Base-by-base conservation (phyloP, 2,888 invertebrate species). In the Scelioninae gen. 1 region DNA sequence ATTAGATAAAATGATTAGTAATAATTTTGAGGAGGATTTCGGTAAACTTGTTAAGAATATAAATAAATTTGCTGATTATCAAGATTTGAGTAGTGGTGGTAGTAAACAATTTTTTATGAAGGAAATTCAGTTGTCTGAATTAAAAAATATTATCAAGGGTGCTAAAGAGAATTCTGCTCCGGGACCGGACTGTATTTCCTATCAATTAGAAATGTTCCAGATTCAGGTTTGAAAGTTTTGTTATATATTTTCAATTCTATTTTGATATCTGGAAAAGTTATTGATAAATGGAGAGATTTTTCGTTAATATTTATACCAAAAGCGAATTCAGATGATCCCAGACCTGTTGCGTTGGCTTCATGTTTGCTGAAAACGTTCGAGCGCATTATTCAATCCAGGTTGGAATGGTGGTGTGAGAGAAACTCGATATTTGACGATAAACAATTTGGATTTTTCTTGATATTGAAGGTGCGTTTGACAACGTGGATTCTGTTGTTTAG, bases 101-200 rank as follows among this genome's bases (percentile, higher is more conserved):
- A 1, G n/a, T 45, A 45, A 45, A 13, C 9, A 13, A 6, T 13
- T 13, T 16, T 58, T 29, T 23, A 3, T 45, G 29, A 16, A 47
- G 31, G n/a, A 38, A 38, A 38, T 38, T 1, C 4, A 38, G 0
- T 38, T 38, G 38, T 38, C 38, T 38, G 38, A 38, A 38, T 9
- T 45, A 6, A 47, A 16, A 34, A 32, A 32, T 32, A 29, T 49
- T 34, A 34, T 63, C 49, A 5, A 34, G 5, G 9, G 49, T 38
- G 32, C 34, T 11, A 63, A 63, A 63, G 32, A 47, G 6, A 31
- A 63, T 6, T 63, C 63, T 10, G 63, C 63, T 49, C 16, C 63
- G 15, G 47, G 63, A 11, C 63, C 63, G 4, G 63, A 63, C 15
- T 63, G 63, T 15, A 49, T 63, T 34, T 16, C 63, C 0, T 62